These are phyloP conservation scores for Myotis pilosus DNA, from an alignment of 2,797 vertebrate genomes.

Conservation along the genomic window DNA sequence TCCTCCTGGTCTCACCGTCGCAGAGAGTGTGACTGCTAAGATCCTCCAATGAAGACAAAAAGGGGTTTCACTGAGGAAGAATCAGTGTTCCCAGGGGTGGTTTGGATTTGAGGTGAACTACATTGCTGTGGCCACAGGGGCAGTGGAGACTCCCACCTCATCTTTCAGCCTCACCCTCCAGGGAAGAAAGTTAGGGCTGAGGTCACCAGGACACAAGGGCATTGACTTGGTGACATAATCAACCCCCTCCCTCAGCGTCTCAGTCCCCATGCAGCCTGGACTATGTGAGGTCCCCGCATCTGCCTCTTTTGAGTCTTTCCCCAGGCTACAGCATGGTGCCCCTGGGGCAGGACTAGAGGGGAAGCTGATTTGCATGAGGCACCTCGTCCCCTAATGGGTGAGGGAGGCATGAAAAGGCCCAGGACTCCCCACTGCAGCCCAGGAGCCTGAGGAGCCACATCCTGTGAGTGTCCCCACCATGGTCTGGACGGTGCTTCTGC, in stretches of 20 bases:
- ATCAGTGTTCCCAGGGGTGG: fast-evolving
- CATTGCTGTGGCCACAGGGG: too few species aligned
- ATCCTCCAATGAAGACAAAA: too few species aligned
- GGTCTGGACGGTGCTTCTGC: not conserved
- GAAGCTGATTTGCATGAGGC: not conserved
- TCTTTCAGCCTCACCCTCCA: too few species aligned
- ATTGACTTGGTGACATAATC: too few species aligned
- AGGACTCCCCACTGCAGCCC: not conserved
- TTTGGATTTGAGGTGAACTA: too few species aligned
- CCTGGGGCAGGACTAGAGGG: not conserved
- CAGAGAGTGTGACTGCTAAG: not conserved
- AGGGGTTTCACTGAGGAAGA: not conserved
- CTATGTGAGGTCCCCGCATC: too few species aligned
- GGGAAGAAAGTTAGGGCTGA: too few species aligned
- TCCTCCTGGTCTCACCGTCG: not conserved
- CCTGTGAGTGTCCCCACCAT: not conserved
- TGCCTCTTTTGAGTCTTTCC: not conserved
- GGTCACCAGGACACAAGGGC: too few species aligned
- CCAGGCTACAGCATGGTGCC: not conserved
- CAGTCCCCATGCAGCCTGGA: too few species aligned
- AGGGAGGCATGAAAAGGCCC: not conserved
- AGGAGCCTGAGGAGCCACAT: not conserved
- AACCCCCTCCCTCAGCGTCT: too few species aligned
- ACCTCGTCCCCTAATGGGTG: not conserved
- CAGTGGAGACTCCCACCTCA: too few species aligned